Evolutionary conservation across 2,113 vertebrate species (phyloP).

Genomic region (Benthochromis sp.): DNA sequence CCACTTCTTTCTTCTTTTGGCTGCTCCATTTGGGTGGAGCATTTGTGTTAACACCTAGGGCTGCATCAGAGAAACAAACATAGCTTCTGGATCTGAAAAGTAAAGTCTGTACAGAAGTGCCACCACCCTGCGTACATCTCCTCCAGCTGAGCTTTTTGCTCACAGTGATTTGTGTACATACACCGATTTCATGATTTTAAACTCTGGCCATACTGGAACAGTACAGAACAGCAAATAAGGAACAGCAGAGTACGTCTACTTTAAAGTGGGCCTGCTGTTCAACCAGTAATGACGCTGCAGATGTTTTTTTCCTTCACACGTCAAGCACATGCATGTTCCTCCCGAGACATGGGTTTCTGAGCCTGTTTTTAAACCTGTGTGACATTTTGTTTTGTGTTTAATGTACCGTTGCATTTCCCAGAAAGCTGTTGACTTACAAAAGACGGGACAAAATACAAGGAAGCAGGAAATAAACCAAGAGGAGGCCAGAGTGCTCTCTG

Average conservation of each 20-base stretch:
- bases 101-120: neutral
- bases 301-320: neutral
- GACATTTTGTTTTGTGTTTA: neutral
- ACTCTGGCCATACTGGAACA: neutral
- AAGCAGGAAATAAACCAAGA: neutral
- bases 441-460: neutral
- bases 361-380: neutral
- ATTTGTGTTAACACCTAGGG: neutral
- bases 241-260: neutral
- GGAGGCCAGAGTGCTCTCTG: neutral
- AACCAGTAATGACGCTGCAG: neutral
- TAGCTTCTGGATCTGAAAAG: neutral
- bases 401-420: neutral
- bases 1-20: neutral
- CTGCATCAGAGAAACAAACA: neutral
- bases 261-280: neutral
- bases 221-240: neutral
- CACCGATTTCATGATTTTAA: neutral
- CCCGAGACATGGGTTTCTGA: neutral
- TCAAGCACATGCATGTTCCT: neutral
- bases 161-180: neutral
- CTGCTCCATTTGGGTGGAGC: neutral
- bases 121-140: neutral
- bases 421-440: neutral
- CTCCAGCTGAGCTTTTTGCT: neutral